These are phyloP conservation scores for Leucania comma DNA, from an alignment of 2,888 invertebrate species.

Conservation along the genomic window DNA sequence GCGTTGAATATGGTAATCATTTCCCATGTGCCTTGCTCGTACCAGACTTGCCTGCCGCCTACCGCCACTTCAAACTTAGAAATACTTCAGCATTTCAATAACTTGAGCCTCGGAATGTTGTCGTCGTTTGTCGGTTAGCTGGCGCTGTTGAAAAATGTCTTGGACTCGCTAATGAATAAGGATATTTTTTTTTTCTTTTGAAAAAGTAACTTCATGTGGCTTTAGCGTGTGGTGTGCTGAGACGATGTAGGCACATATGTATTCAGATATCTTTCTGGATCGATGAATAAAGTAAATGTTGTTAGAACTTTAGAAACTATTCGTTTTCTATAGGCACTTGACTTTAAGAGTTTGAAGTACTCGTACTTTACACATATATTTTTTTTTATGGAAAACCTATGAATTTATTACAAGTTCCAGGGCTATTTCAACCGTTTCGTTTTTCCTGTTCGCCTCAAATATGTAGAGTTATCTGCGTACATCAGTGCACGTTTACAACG, in stretches of 20 bases:
- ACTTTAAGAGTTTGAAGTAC: not conserved
- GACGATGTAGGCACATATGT: not conserved
- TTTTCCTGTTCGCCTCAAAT: slow-evolving; percentile 38
- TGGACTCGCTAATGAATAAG: slow-evolving; percentile 41
- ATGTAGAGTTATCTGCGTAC: slow-evolving; percentile 32
- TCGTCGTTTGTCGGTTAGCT: slow-evolving; percentile 31
- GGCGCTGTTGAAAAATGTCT: slow-evolving; percentile 33
- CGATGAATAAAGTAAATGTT: not conserved
- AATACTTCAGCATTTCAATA: slow-evolving; percentile 76
- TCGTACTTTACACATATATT: not conserved
- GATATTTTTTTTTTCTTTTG: slow-evolving; percentile 46
- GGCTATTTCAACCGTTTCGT: slow-evolving; percentile 5
- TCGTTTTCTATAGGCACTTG: slow-evolving; percentile 15
- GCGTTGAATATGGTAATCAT: slow-evolving; percentile 88
- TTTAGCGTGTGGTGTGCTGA: slow-evolving; percentile 18
- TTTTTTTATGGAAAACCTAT: not conserved
- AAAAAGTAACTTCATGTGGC: slow-evolving; percentile 11
- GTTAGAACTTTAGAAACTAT: slow-evolving; percentile 1
- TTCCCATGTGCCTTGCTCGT: slow-evolving; percentile 81
- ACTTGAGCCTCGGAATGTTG: slow-evolving; percentile 50
- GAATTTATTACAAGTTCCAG: slow-evolving; percentile 26
- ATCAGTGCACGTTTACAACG: slow-evolving; percentile 24
- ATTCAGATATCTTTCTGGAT: not conserved
- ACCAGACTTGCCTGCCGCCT: slow-evolving; percentile 70
- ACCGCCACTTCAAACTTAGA: slow-evolving; percentile 80